Percentiles rank a stretch among this genome's conserved stretches.
These are phyloP conservation scores for Spermophilus dauricus DNA, from an alignment of 2,113 vertebrate genomes.

Conservation along the genomic window DNA sequence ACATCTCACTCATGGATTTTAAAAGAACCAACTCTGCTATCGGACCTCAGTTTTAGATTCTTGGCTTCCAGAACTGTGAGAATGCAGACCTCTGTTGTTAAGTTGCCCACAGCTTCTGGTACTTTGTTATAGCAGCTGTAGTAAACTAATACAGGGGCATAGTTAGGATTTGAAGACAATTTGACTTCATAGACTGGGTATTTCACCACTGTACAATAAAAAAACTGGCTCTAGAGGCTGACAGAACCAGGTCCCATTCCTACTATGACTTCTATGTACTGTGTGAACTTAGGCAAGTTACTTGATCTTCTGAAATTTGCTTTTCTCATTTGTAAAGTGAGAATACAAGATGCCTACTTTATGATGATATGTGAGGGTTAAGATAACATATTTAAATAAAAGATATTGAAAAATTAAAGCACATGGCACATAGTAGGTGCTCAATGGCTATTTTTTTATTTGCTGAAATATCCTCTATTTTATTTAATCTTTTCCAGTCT, in stretches of 20 bases:
- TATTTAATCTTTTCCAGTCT: conserved; percentile 61
- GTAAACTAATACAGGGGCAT: not conserved
- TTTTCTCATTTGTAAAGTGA: not conserved
- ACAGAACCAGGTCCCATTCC: not conserved
- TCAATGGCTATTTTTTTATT: not conserved
- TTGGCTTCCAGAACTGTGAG: not conserved
- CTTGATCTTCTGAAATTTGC: not conserved
- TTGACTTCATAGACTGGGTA: not conserved
- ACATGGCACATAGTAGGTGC: not conserved
- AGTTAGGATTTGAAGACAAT: not conserved
- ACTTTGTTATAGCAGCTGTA: not conserved
- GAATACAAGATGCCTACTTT: not conserved
- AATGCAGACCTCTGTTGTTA: not conserved
- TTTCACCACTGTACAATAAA: not conserved
- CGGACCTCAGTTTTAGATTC: not conserved
- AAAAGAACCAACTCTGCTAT: not conserved
- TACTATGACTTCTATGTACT: not conserved
- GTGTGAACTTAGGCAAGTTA: not conserved
- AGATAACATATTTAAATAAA: not conserved
- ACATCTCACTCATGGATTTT: not conserved
- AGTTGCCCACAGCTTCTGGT: not conserved
- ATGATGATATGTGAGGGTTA: not conserved
- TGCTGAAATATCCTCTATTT: not conserved
- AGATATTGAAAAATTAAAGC: not conserved
- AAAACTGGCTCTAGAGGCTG: not conserved